Evolutionary conservation across 2,888 invertebrate species (phyloP), one percentile per base, ranked within the genome.

Genomic region (Quadroppia sp.): DNA sequence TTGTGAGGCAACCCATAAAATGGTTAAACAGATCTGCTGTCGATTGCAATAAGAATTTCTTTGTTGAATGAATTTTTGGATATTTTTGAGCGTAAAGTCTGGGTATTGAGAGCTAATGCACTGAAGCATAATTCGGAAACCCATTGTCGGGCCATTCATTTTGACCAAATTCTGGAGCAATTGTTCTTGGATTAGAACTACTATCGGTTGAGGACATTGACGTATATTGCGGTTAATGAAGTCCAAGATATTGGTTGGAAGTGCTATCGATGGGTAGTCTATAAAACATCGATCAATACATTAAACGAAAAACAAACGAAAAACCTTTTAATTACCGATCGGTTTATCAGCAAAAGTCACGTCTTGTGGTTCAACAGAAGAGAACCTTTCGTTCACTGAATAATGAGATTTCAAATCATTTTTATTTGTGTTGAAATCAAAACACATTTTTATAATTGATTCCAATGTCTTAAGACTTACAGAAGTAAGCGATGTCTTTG

Each of bases 1-100:
- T 77, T 83, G 83, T 13, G 82, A 82, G 11, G 82, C 77, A 15
- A 81, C 80, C 83, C 83, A 83, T 76, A 83, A 77, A 28, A 83
- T 78, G 42, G 81, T 78, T 70, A 82, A 77, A 78, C 82, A 81
- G 25, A 80, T 77, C 36, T 79, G 77, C 15, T 81, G 80, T 4
- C 81, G 79, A 78, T 81, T 82, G 78, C 81, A 80, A 70, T 82
- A 80, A n/a, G 79, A 80, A 75, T 80, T 80, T 61, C 82, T 76
- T 59, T 82, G 74, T 42, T 82, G 81, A 76, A 80, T 75, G 13
- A 67, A 67, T 42, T 67, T 67, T 36, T 67, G 67, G 9, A 67
- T 42, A n/a, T 67, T 67, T 23, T 67, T 67, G 15, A 67, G 40
- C 30, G 67, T 67, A 67, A 67, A 67, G 11, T 67, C 67, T 25